Evolutionary conservation across 2,888 invertebrate species (phyloP).

Genomic region (Caenorhabditis doughertyi): DNA sequence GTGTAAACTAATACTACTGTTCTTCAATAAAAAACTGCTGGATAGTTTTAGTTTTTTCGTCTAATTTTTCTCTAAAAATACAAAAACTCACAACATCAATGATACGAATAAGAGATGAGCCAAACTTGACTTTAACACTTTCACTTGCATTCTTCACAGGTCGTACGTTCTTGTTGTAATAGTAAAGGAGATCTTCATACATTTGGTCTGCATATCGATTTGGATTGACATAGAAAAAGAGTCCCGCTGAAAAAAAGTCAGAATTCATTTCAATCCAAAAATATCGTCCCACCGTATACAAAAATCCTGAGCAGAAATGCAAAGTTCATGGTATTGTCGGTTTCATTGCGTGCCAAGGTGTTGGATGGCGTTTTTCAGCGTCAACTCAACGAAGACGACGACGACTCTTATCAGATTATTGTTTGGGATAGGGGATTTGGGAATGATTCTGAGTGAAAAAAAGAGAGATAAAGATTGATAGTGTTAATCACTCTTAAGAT

Average conservation of each 20-base stretch:
- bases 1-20: too few species aligned
- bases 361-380: constrained; percentile 32
- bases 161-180: constrained; percentile 81
- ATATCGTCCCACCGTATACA: constrained; percentile 39
- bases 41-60: too few species aligned
- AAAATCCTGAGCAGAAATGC: constrained; percentile 58
- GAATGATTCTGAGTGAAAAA: constrained; percentile 6
- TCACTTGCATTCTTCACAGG: constrained; percentile 82
- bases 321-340: constrained; percentile 61
- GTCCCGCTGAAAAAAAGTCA: constrained; percentile 24
- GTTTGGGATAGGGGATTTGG: constrained; percentile 19
- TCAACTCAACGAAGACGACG: constrained; percentile 16
- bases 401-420: constrained; percentile 35
- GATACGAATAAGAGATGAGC: constrained; percentile 81
- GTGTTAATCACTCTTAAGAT: constrained; percentile 66
- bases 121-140: constrained; percentile 81
- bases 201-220: constrained; percentile 76
- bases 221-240: constrained; percentile 50
- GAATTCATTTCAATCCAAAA: background rate
- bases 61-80: too few species aligned
- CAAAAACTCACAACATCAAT: constrained; percentile 81
- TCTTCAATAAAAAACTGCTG: too few species aligned
- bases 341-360: constrained; percentile 44
- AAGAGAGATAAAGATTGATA: constrained; percentile 51
- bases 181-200: constrained; percentile 83